Evolutionary conservation across 1,140 invertebrate species (phyloP).

Genomic region (Heliothis subflexa): DNA sequence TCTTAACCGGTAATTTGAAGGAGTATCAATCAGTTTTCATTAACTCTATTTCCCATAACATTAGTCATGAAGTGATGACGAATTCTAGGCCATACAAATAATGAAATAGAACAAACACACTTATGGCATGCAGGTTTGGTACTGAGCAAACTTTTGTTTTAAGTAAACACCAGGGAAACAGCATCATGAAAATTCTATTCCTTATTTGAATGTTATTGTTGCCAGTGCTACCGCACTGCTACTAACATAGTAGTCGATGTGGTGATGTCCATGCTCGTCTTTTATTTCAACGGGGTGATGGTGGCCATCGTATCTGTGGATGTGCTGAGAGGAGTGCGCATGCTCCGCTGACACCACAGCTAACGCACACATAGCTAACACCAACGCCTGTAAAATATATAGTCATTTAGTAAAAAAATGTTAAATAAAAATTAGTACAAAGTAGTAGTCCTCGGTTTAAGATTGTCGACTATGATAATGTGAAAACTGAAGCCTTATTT

Average conservation of each 20-base stretch:
- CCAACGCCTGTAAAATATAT: conserved; percentile 46
- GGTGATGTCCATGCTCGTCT: conserved; percentile 49
- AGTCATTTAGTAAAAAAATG: background rate
- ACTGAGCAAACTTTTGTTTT: no score
- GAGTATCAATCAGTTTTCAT: no score
- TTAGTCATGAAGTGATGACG: no score
- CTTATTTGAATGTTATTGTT: no score
- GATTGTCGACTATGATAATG: background rate
- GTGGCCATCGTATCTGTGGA: conserved; percentile 58
- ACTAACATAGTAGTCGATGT: conserved; percentile 55
- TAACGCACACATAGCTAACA: conserved; percentile 6
- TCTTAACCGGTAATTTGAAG: no score
- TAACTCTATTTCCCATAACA: no score
- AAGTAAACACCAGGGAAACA: no score
- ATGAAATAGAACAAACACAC: no score
- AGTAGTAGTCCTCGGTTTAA: no score
- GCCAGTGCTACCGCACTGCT: conserved; percentile 23
- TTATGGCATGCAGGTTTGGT: no score
- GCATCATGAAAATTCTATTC: no score
- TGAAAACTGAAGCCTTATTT: background rate
- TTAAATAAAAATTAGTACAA: background rate
- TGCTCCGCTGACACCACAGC: conserved; percentile 41
- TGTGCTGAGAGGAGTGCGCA: conserved; percentile 59
- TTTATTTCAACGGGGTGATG: background rate
- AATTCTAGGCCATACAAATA: no score